phyloP scores from a whole-genome alignment of 2,888 invertebrate genomes.

The Marronus borbonicus region DNA sequence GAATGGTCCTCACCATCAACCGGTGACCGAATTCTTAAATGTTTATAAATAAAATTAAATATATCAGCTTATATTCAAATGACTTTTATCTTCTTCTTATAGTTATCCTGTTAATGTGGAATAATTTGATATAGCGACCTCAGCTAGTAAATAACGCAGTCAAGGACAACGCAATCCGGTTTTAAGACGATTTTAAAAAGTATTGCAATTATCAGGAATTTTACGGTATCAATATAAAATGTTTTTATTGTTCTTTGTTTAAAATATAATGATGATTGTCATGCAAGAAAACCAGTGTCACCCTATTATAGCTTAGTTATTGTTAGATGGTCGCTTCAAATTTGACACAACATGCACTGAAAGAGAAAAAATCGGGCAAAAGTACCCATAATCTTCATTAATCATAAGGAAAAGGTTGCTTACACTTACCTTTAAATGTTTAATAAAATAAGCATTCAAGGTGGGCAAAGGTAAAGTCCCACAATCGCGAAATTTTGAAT shows the following conservation, averaged over 20 bases:
- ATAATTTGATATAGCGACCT: slow-evolving; percentile 6
- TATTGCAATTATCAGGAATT: neutral
- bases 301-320: neutral
- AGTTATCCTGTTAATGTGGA: neutral
- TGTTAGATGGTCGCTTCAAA: slow-evolving; percentile 14
- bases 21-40: too few relatives aligned
- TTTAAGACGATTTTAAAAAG: slow-evolving; percentile 34
- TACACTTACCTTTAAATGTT: slow-evolving; percentile 10
- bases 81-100: too few relatives aligned
- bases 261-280: too few relatives aligned
- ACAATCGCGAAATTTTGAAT: slow-evolving; percentile 22
- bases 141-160: neutral
- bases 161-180: slow-evolving; percentile 45
- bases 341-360: slow-evolving; percentile 8
- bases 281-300: neutral
- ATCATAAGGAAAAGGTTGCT: neutral
- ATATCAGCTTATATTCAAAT: too few relatives aligned
- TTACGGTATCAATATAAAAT: neutral
- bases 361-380: slow-evolving; percentile 8
- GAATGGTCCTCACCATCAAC: too few relatives aligned
- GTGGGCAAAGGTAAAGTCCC: slow-evolving; percentile 5
- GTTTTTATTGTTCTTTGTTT: too few relatives aligned
- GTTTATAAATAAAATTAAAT: too few relatives aligned
- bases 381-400: neutral
- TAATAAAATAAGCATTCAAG: neutral